A percentile compares a stretch with the other conserved stretches of the same genome.
Conservation (phyloP, 2,888 invertebrate genomes). For the Heliothis peltigera region DNA sequence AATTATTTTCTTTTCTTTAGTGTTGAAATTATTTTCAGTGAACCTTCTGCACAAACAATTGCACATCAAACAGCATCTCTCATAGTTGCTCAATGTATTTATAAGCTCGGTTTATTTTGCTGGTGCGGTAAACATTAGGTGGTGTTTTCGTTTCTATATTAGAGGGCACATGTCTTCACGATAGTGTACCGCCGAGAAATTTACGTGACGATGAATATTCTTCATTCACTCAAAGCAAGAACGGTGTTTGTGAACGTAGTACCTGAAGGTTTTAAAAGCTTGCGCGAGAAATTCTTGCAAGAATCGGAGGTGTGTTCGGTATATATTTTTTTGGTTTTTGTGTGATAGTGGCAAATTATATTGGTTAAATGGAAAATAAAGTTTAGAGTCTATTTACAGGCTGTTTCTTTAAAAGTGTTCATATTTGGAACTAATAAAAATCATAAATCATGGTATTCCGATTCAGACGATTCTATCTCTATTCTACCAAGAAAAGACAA, state of each 20-base stretch:
- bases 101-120: conserved; percentile 55
- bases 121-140: conserved; percentile 42
- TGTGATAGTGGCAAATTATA: too few species aligned
- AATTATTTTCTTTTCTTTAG: too few species aligned
- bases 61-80: conserved; percentile 19
- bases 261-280: conserved; percentile 7
- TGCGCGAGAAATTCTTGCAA: conserved; percentile 19
- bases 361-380: too few species aligned
- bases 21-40: not conserved
- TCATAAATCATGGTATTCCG: too few species aligned
- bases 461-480: too few species aligned
- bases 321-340: not conserved
- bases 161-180: conserved; percentile 38
- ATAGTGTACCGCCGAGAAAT: conserved; percentile 37
- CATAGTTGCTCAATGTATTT: conserved; percentile 50
- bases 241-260: conserved; percentile 19
- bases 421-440: too few species aligned
- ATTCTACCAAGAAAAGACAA: too few species aligned
- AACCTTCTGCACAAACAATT: conserved; percentile 29
- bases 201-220: conserved; percentile 40
- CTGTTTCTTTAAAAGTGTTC: too few species aligned
- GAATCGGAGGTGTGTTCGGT: conserved; percentile 13
- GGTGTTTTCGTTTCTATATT: conserved; percentile 52
- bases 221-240: conserved; percentile 10
- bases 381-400: too few species aligned